Conservation (phyloP, 2,113 vertebrate species). For the Numida meleagris region DNA sequence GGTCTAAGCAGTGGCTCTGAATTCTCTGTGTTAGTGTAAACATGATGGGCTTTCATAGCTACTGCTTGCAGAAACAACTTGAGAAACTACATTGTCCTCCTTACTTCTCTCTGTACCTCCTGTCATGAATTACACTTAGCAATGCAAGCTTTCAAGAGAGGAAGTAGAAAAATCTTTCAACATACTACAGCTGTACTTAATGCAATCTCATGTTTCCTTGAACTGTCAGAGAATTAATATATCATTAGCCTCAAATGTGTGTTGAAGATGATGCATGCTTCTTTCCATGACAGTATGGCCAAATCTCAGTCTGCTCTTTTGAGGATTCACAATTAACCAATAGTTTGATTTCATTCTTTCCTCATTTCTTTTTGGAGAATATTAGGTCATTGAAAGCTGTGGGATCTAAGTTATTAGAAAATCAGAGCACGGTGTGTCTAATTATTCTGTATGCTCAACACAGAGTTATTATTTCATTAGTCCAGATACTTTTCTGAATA, state of each 20-base stretch:
- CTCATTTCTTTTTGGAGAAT: background rate
- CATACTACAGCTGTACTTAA: background rate
- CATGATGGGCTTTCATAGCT: constrained; percentile 22
- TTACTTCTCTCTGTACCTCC: constrained; percentile 16
- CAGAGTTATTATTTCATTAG: background rate
- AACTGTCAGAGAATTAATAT: background rate
- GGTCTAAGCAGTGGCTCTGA: constrained; percentile 13
- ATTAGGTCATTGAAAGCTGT: background rate
- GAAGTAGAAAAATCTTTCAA: background rate
- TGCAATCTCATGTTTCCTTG: background rate
- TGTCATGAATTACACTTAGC: background rate
- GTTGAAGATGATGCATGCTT: background rate
- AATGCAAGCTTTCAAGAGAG: background rate
- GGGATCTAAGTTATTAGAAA: background rate
- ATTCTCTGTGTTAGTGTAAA: background rate
- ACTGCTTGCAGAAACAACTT: constrained; percentile 16
- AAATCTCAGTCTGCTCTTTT: background rate
- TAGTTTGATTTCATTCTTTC: background rate
- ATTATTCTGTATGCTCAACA: background rate
- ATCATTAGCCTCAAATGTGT: background rate
- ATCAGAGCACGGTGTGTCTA: background rate
- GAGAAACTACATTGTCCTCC: constrained; percentile 3
- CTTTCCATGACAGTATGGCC: background rate
- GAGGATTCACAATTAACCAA: background rate
- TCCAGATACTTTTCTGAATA: background rate